A percentile compares a stretch with the other conserved stretches of the same genome.
Evolutionary conservation across 2,888 invertebrate species (phyloP).

Genomic region (Pachydiplax longipennis): DNA sequence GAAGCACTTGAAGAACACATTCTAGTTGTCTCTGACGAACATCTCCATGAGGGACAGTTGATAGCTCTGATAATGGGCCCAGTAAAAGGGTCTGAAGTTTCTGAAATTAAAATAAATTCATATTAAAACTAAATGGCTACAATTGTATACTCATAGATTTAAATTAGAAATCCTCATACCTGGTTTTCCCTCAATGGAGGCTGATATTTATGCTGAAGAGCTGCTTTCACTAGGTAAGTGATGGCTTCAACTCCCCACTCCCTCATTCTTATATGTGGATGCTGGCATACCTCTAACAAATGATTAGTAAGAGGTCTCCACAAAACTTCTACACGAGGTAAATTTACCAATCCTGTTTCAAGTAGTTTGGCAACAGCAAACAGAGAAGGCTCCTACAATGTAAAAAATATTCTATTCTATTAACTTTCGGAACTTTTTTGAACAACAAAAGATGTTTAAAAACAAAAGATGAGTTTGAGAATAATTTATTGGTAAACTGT

Average conservation of each 20-base stretch:
- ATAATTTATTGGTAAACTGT: not conserved
- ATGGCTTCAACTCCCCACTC: conserved; percentile 98
- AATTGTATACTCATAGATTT: not conserved
- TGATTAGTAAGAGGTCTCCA: conserved; percentile 97
- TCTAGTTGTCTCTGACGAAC: conserved; percentile 94
- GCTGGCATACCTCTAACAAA: conserved; percentile 94
- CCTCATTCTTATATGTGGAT: conserved; percentile 92
- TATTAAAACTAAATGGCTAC: not conserved
- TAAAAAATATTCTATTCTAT: too few relatives aligned
- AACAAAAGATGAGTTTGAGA: not conserved
- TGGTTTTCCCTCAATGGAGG: conserved; percentile 85
- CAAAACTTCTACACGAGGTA: conserved; percentile 89
- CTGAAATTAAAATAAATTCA: conserved; percentile 56
- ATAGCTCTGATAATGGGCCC: conserved; percentile 90
- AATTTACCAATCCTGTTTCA: conserved; percentile 95
- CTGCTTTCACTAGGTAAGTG: conserved; percentile 91
- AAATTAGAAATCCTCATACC: conserved; percentile 59
- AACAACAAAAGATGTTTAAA: not conserved
- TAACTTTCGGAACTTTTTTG: too few relatives aligned
- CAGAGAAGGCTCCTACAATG: conserved; percentile 84
- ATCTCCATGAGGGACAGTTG: conserved; percentile 88
- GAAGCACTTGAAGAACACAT: conserved; percentile 90
- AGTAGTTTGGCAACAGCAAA: conserved; percentile 98
- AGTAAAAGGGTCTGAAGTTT: conserved; percentile 86
- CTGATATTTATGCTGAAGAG: conserved; percentile 85